Base-by-base conservation (phyloP, 2,113 vertebrate genomes). In the Pedetes capensis region DNA sequence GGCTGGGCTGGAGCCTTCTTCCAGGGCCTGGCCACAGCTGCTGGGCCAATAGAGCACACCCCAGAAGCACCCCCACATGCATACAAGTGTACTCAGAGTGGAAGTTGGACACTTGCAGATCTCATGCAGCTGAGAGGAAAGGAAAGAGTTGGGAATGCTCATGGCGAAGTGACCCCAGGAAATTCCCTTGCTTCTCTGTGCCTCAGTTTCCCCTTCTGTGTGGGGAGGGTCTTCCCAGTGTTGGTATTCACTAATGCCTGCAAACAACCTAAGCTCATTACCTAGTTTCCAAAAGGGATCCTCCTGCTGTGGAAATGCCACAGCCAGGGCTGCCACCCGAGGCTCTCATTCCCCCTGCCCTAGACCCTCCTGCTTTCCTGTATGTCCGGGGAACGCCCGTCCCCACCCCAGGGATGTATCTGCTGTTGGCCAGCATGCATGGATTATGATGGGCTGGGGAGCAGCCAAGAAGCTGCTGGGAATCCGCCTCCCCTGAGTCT, bases 161-260 rank as follows among this genome's bases (percentile, higher is more conserved):
- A 6, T 37, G 42, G 34, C 55, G n/a, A 11, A 74, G 55, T 64
- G 18, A 42, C 53, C 49, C 57, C 49, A 27, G 23, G 53, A 74
- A 39, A 22, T 53, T 25, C 16, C 63, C 37, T 49, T 5, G 13
- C 0, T 34, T 74, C 64, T 27, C 0, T 4, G 53, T 66, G 61
- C 84, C 81, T 94, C 64, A 18, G 47, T 74, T 84, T 93, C 42
- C 49, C 64, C 39, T 78, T 87, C 80, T 95, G 47, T 47, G 32
- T 49, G 16, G 1, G 4, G 5, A 69, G 29, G 23, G 27, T 72
- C 71, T 91, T 66, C 18, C 3, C 37, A 37, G 44, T 9, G 16
- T 49, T 34, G 42, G 27, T 34, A 53, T 71, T 75, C 68, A 53
- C 76, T 80, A 76, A 88, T 2, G 37, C 69, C n/a, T 20, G 3